Conservation (phyloP, 2,113 vertebrate species). For the Cariama cristata region DNA sequence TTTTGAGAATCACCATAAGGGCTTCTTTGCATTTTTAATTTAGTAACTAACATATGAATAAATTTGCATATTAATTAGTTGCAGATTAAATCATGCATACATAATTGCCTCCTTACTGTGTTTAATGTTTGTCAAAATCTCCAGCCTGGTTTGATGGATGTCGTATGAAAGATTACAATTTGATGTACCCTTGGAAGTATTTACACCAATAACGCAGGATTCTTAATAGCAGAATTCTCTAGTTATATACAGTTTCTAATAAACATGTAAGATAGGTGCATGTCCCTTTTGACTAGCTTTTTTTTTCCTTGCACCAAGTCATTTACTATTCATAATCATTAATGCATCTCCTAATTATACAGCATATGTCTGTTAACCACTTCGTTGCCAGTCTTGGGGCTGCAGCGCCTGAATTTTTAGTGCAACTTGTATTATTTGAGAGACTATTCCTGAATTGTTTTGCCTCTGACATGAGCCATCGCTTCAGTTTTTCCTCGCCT, state of each 20-base stretch:
- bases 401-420: conserved; percentile 12
- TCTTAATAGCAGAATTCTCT: conserved; percentile 79
- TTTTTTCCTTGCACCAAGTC: conserved; percentile 72
- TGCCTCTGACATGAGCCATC: background rate
- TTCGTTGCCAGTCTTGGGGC: conserved; percentile 27
- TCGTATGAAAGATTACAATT: conserved; percentile 84
- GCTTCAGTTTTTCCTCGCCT: background rate
- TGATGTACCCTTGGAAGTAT: conserved; percentile 84
- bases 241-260: conserved; percentile 75
- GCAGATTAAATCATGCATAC: conserved; percentile 99
- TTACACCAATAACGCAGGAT: conserved; percentile 78
- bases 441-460: background rate
- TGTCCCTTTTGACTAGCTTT: conserved; percentile 76
- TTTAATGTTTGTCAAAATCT: conserved; percentile 93
- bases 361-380: conserved; percentile 85
- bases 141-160: conserved; percentile 88
- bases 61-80: conserved; percentile 99
- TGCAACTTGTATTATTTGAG: background rate
- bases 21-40: conserved; percentile 99
- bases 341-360: conserved; percentile 89
- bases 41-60: conserved; percentile 99
- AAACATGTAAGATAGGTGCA: conserved; percentile 76
- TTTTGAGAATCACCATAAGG: conserved; percentile 99
- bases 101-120: conserved; percentile 94
- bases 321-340: conserved; percentile 86